phyloP scores from a whole-genome alignment of 1,140 invertebrate genomes.

The Chymomyza costata region DNA sequence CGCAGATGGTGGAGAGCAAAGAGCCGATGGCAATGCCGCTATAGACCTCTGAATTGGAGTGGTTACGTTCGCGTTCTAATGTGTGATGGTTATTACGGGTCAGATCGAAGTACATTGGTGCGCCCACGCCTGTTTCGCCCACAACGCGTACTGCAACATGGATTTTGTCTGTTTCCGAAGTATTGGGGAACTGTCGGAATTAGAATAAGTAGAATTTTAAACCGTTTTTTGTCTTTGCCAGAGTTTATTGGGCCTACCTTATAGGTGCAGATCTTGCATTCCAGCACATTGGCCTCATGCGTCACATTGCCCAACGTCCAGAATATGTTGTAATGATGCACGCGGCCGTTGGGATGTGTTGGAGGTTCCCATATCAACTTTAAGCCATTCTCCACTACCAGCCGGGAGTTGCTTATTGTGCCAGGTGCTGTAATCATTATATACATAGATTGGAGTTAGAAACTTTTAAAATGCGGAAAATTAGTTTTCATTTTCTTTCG shows the following conservation, averaged over 20 bases:
- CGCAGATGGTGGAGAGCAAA: conserved; percentile 54
- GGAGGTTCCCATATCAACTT: conserved; percentile 67
- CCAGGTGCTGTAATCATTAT: conserved; percentile 67
- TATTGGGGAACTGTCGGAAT: conserved; percentile 63
- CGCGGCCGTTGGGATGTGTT: conserved; percentile 57
- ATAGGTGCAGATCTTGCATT: conserved; percentile 47
- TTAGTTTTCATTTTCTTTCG: too few species aligned
- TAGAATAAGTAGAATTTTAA: neutral
- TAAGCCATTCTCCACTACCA: conserved; percentile 57
- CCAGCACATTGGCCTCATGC: conserved; percentile 54
- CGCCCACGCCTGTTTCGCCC: conserved; percentile 64
- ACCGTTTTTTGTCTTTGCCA: neutral
- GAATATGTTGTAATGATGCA: conserved; percentile 64
- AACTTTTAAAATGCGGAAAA: neutral
- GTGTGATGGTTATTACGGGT: conserved; percentile 38
- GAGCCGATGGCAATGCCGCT: conserved; percentile 69
- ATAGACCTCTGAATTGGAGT: conserved; percentile 49
- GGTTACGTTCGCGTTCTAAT: conserved; percentile 24
- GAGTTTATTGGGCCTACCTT: conserved; percentile 49
- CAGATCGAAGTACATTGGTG: conserved; percentile 65
- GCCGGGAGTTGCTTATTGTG: conserved; percentile 52
- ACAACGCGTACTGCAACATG: conserved; percentile 67
- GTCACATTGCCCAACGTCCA: conserved; percentile 71
- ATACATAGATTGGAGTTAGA: neutral
- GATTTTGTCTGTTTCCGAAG: conserved; percentile 63